These are phyloP conservation scores for Ctenomys sociabilis DNA, from an alignment of 2,113 vertebrate species.

Conservation along the genomic window DNA sequence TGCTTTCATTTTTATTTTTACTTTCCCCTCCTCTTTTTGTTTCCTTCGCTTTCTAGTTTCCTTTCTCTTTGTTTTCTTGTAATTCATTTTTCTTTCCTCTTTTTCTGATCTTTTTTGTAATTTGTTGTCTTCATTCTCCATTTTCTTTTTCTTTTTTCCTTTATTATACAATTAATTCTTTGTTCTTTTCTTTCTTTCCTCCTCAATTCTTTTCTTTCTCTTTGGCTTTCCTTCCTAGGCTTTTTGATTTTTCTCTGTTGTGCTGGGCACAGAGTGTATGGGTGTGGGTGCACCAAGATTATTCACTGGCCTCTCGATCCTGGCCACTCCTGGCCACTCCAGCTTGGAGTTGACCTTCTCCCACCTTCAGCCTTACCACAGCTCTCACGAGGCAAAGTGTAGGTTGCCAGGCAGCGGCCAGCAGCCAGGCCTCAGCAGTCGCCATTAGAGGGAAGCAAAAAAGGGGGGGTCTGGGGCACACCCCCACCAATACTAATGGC, in stretches of 20 bases:
- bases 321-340: background rate
- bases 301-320: background rate
- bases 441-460: conserved; percentile 59
- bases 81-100: background rate
- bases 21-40: background rate
- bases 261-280: background rate
- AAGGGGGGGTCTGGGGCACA: background rate
- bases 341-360: conserved; percentile 79
- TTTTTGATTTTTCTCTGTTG: conserved; percentile 6
- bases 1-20: background rate
- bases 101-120: background rate
- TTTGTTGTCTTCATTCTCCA: background rate
- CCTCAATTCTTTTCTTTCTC: background rate
- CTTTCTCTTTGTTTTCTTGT: background rate
- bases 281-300: background rate
- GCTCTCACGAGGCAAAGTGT: conserved; percentile 70
- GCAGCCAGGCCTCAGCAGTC: conserved; percentile 54
- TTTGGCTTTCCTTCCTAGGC: background rate
- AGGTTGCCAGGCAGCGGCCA: background rate
- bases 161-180: background rate
- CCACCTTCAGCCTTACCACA: conserved; percentile 28
- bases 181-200: background rate
- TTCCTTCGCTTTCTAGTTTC: background rate
- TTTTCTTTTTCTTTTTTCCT: conserved; percentile 25
- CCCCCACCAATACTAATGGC: too few species aligned